Conservation (phyloP, 64 coral and sea anemone species). For the Astreopora myriophthalma region DNA sequence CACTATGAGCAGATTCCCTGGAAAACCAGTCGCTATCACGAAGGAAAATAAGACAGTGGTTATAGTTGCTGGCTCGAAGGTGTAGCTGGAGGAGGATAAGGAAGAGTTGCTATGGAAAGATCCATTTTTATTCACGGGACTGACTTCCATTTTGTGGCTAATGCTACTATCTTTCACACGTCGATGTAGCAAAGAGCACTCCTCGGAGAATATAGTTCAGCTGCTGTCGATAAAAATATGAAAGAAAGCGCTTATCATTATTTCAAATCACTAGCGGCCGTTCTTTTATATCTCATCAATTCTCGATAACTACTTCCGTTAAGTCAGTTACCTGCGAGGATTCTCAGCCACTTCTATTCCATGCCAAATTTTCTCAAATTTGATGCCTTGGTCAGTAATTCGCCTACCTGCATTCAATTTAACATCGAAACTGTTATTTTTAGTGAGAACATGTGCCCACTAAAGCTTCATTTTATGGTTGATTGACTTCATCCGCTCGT, state of each 20-base stretch:
- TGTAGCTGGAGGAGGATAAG: not conserved
- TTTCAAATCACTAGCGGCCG: not conserved
- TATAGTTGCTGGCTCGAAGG: not conserved
- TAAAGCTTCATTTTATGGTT: not conserved
- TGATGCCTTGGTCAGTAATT: not conserved
- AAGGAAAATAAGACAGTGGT: constrained; percentile 62
- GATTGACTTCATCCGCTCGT: not conserved
- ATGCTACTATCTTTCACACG: not conserved
- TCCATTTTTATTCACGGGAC: not conserved
- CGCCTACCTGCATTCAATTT: not conserved
- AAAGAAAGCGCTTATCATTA: not conserved
- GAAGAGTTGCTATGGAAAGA: not conserved
- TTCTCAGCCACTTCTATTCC: not conserved
- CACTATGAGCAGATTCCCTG: constrained; percentile 73
- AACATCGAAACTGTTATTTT: not conserved
- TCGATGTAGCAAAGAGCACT: not conserved
- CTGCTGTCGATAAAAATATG: not conserved
- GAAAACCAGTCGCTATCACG: constrained; percentile 67
- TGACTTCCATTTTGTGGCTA: not conserved
- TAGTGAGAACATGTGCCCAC: too few relatives aligned
- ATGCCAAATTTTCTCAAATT: not conserved
- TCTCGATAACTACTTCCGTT: not conserved
- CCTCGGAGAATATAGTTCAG: not conserved
- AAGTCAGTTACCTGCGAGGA: not conserved
- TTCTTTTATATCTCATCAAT: not conserved